These are phyloP conservation scores for Ephestia elutella DNA, from an alignment of 1,140 invertebrate genomes.

Conservation along the genomic window DNA sequence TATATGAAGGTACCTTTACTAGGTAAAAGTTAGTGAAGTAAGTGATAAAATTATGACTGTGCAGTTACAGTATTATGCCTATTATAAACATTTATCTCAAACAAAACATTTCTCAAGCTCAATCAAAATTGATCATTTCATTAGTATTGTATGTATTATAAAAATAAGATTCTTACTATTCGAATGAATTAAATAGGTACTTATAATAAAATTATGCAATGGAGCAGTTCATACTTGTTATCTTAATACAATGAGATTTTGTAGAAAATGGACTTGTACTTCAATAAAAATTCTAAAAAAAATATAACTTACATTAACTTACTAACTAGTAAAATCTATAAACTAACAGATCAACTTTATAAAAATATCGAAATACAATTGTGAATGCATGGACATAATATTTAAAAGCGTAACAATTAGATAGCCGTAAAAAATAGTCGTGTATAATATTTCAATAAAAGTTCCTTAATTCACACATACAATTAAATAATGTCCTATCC, in stretches of 20 bases:
- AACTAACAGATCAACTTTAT: not conserved
- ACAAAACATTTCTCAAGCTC: too few relatives aligned
- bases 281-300: constrained; percentile 5
- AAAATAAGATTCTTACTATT: too few relatives aligned
- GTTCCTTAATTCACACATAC: not conserved
- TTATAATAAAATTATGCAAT: too few relatives aligned
- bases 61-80: too few relatives aligned
- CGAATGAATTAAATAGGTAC: too few relatives aligned
- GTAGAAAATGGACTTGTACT: constrained; percentile 1
- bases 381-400: not conserved
- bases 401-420: not conserved
- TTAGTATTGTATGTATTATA: too few relatives aligned
- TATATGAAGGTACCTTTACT: too few relatives aligned
- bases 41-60: too few relatives aligned
- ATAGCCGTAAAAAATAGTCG: not conserved
- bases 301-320: not conserved
- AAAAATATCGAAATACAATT: not conserved
- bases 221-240: too few relatives aligned
- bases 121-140: too few relatives aligned
- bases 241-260: not conserved
- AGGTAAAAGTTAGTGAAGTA: too few relatives aligned
- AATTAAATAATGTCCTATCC: not conserved
- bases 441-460: not conserved
- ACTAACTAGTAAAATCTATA: not conserved
- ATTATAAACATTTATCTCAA: too few relatives aligned